Percentiles rank a stretch among this genome's conserved stretches.
Conservation (phyloP, 2,888 invertebrate species). For the Coelogynopora nodosa region DNA sequence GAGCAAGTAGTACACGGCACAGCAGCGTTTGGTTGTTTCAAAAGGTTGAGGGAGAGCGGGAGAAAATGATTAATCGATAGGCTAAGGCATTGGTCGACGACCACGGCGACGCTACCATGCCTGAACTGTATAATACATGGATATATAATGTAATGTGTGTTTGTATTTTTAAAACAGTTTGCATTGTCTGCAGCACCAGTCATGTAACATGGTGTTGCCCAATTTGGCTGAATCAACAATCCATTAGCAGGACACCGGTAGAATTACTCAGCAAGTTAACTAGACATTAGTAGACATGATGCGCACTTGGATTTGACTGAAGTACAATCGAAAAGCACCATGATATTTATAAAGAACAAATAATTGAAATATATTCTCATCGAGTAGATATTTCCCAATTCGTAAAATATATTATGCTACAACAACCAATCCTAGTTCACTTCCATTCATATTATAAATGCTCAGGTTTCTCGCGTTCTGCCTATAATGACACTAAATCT, state of each 20-base stretch:
- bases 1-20: neutral
- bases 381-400: neutral
- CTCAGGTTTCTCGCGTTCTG: neutral
- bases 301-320: neutral
- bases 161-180: neutral
- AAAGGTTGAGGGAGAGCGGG: neutral
- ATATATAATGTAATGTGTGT: neutral
- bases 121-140: neutral
- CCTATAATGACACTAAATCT: neutral
- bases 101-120: neutral
- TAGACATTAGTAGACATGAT: too few relatives aligned
- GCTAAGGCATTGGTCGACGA: neutral
- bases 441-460: neutral
- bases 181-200: neutral
- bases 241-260: neutral
- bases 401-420: neutral
- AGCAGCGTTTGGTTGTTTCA: neutral
- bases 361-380: neutral
- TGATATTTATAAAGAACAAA: neutral
- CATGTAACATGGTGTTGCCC: neutral
- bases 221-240: neutral
- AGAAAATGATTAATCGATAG: neutral
- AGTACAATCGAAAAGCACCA: neutral
- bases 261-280: neutral
- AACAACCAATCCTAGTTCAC: neutral